Conservation (phyloP, 2,113 vertebrate genomes). For the Morone saxatilis region DNA sequence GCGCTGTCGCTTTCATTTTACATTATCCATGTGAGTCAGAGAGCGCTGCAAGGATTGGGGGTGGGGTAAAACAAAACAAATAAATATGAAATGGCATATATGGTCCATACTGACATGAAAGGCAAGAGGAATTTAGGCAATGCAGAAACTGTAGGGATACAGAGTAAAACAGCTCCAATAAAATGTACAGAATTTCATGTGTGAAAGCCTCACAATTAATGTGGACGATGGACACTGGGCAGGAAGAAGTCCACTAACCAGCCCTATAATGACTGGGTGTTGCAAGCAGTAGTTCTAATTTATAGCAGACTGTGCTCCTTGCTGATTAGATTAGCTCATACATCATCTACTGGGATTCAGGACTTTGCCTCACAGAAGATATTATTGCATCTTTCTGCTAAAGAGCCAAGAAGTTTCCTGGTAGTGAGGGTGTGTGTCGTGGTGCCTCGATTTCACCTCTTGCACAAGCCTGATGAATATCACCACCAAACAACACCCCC, state of each 20-base stretch:
- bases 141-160: background rate
- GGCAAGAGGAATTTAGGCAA: background rate
- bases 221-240: background rate
- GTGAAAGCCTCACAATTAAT: background rate
- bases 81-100: conserved; percentile 23
- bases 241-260: background rate
- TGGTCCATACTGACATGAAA: background rate
- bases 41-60: conserved; percentile 19
- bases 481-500: conserved; percentile 3
- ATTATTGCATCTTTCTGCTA: conserved; percentile 21
- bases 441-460: conserved; percentile 28
- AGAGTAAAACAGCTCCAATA: background rate
- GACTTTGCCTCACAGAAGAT: conserved; percentile 42
- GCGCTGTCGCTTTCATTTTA: conserved; percentile 66
- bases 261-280: conserved; percentile 4
- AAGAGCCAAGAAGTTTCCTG: conserved; percentile 42
- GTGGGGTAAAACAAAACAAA: conserved; percentile 35
- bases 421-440: conserved; percentile 35
- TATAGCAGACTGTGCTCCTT: conserved; percentile 15
- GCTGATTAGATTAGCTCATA: conserved; percentile 58
- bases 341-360: conserved; percentile 12
- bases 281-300: conserved; percentile 24
- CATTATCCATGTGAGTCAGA: conserved; percentile 66
- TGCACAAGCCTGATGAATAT: conserved; percentile 20
- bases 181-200: background rate